These are phyloP conservation scores for Clarias laeviceps DNA, from an alignment of 2,797 vertebrate species.

Conservation along the genomic window DNA sequence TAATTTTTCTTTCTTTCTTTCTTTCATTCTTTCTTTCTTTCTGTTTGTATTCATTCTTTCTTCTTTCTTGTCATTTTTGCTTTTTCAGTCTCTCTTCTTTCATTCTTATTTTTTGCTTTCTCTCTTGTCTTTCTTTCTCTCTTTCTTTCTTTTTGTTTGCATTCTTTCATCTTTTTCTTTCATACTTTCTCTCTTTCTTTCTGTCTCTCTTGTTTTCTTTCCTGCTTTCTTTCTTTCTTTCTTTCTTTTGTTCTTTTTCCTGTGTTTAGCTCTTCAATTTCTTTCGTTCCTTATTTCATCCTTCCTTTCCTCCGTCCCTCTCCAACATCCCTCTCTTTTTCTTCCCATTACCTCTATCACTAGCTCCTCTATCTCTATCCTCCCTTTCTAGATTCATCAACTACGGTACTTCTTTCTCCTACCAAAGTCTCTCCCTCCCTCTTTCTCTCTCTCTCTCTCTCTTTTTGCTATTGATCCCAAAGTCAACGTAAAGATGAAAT, in stretches of 20 bases:
- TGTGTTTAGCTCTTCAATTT: no score
- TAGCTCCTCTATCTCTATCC: background rate
- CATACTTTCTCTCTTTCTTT: background rate
- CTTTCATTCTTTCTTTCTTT: background rate
- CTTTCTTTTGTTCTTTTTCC: background rate
- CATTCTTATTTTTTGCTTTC: background rate
- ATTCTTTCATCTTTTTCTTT: background rate
- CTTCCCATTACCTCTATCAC: background rate
- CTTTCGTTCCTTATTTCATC: background rate
- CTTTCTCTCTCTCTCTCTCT: background rate
- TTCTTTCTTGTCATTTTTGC: background rate
- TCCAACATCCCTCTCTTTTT: background rate
- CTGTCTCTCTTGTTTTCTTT: background rate
- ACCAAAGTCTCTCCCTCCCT: background rate
- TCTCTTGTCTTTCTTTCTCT: background rate
- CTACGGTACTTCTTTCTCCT: background rate
- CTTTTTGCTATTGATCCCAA: background rate
- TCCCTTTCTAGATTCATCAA: background rate
- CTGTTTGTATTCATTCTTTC: no score
- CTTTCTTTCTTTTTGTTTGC: constrained; percentile 7
- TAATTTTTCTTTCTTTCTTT: no score
- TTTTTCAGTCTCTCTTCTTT: constrained; percentile 3
- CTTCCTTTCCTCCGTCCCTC: background rate
- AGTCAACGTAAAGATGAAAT: background rate
- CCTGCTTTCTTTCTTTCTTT: background rate